Percentiles rank a stretch among this genome's conserved stretches.
Evolutionary conservation across 2,113 vertebrate species (phyloP).

Genomic region (cat (Felis catus)): DNA sequence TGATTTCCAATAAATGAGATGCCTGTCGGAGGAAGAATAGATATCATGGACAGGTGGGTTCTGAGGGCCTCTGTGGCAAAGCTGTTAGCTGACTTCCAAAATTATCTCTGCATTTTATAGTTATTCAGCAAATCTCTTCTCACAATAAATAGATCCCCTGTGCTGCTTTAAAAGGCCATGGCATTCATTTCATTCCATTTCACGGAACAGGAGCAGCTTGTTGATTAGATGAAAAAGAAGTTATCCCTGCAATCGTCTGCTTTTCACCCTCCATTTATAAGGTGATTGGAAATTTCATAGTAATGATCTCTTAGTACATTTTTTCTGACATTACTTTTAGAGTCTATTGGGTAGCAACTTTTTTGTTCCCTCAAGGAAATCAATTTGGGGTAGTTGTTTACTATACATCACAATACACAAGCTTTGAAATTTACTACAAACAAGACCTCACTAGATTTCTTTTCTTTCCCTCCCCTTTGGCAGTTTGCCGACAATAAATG

Average conservation of each 20-base stretch:
- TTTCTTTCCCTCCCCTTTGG: not conserved
- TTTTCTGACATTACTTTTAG: constrained; percentile 48
- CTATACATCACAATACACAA: not conserved
- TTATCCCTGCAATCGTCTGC: constrained; percentile 52
- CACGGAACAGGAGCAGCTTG: constrained; percentile 75
- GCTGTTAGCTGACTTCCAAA: constrained; percentile 61
- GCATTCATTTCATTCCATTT: constrained; percentile 81
- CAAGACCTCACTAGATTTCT: not conserved
- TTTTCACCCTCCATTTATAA: constrained; percentile 56
- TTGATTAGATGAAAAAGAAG: constrained; percentile 70
- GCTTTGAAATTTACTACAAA: constrained; percentile 28
- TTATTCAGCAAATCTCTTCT: constrained; percentile 73
- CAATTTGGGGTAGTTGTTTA: not conserved
- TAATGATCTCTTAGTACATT: constrained; percentile 53
- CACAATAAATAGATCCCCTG: constrained; percentile 64
- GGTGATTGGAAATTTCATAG: constrained; percentile 65
- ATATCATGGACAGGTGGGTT: constrained; percentile 27
- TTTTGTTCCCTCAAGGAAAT: constrained; percentile 55
- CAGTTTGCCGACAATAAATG: not conserved
- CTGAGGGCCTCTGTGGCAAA: constrained; percentile 55
- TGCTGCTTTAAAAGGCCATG: constrained; percentile 71
- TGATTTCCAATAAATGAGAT: not conserved
- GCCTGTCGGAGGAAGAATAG: not conserved
- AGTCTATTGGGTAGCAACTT: not conserved
- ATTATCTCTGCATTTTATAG: constrained; percentile 71